Evolutionary conservation across 1,140 invertebrate genomes (phyloP).

Genomic region (Drosophila subpulchrella): DNA sequence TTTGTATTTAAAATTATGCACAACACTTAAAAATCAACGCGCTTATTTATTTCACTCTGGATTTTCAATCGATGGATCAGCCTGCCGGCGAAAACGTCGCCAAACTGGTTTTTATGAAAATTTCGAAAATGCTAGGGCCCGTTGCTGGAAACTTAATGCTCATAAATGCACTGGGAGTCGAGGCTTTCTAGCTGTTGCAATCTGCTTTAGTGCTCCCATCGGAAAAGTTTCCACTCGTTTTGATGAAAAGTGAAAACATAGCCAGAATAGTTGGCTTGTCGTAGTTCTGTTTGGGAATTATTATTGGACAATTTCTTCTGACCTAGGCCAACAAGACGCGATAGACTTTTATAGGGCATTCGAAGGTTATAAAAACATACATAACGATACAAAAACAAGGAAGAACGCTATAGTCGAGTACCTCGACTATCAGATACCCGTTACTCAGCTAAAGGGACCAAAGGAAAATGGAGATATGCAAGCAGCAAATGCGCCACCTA

Average conservation of each 20-base stretch:
- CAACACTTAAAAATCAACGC: constrained; percentile 83
- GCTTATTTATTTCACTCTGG: constrained; percentile 63
- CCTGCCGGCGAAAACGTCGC: constrained; percentile 70
- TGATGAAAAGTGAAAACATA: constrained; percentile 63
- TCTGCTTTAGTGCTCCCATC: constrained; percentile 25
- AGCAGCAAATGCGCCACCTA: too few species aligned
- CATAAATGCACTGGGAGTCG: constrained; percentile 65
- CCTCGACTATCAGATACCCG: too few species aligned
- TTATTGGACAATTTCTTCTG: constrained; percentile 50
- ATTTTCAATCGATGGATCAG: constrained; percentile 65
- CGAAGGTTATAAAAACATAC: too few species aligned
- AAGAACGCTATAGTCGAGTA: too few species aligned
- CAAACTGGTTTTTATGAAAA: constrained; percentile 72
- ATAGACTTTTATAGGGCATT: background rate
- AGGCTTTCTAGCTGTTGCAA: constrained; percentile 62
- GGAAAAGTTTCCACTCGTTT: constrained; percentile 35
- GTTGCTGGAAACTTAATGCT: constrained; percentile 64
- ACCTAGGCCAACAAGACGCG: constrained; percentile 30
- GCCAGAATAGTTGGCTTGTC: constrained; percentile 69
- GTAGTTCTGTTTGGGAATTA: constrained; percentile 52
- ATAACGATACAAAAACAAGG: too few species aligned
- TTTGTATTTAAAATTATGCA: constrained; percentile 81
- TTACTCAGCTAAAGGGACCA: too few species aligned
- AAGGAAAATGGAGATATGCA: too few species aligned
- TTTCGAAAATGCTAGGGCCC: constrained; percentile 71